phyloP scores from a whole-genome alignment of 2,113 vertebrate genomes.

The Hoplias malabaricus region DNA sequence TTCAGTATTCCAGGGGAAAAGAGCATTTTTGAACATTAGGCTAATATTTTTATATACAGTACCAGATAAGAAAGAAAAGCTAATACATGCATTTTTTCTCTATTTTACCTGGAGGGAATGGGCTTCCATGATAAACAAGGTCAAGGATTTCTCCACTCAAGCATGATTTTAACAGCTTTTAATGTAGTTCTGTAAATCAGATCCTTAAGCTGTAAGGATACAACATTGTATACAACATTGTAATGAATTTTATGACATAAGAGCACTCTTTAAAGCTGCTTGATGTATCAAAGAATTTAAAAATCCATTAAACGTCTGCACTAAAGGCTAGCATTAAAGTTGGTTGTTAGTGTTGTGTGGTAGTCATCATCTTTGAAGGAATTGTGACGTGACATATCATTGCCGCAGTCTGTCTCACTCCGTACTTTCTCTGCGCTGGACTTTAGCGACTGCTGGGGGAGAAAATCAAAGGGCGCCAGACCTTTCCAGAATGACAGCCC shows the following conservation, averaged over 20 bases:
- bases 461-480: conserved; percentile 14
- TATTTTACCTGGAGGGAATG: too few species aligned
- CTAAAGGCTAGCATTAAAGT: not conserved
- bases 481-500: conserved; percentile 28
- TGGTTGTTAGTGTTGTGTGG: not conserved
- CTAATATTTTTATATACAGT: too few species aligned
- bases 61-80: too few species aligned
- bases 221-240: too few species aligned
- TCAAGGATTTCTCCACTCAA: not conserved
- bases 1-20: too few species aligned
- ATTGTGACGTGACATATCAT: conserved; percentile 15
- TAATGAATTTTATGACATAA: not conserved
- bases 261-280: not conserved
- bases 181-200: not conserved
- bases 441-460: not conserved
- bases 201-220: not conserved
- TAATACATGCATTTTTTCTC: too few species aligned
- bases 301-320: not conserved
- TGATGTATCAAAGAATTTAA: not conserved
- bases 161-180: not conserved
- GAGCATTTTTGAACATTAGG: too few species aligned
- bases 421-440: not conserved
- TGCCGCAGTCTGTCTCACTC: not conserved
- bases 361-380: conserved; percentile 34
- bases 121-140: not conserved